Evolutionary conservation across 2,797 vertebrate genomes (phyloP), one percentile per base, ranked within the genome.

Genomic region (Hydrocynus forskahlii): DNA sequence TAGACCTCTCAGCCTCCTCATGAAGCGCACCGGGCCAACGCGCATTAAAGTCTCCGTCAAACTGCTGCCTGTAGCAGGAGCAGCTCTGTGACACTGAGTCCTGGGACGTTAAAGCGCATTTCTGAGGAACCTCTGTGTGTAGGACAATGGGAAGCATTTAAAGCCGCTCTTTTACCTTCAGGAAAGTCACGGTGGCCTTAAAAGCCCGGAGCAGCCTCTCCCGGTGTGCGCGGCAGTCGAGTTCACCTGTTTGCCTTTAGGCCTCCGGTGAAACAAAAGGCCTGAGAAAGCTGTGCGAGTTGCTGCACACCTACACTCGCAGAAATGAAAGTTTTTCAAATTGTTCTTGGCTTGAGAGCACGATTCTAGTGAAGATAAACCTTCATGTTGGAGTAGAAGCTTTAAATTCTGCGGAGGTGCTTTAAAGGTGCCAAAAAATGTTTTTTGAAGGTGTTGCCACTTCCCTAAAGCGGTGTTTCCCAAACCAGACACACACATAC

Each of bases 41-140:
- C 60, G 35, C 82, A 70, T 81, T 76, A 81, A 62, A 4, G 57
- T 45, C 80, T 81, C 80, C 71, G 50, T 77, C 80, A 71, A 64
- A 13, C 43, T n/a, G 57, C 57, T 43, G 14, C 48, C 7, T 64
- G 74, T 23, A 69, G 72, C 19, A 40, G 23, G 66, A 76, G 54
- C 43, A 67, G 29, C 64, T 81, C 40, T 25, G 5, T 12, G 67
- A 71, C 63, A n/a, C 19, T 5, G 35, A 12, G 67, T 55, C 74
- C 45, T 38, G 80, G 80, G 80, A 81, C 0, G 8, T n/a, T 55
- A 45, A 66, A 81, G 68, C 72, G 57, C 80, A 45, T 77, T 81
- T 76, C 73, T 14, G 55, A 78, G 23, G 35, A 54, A 68, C n/a
- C 10, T 45, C 43, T 12, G 62, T 9, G 4, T 48, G 40, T 10